These are phyloP conservation scores for Sclerodermus sp. DNA, from an alignment of 2,888 invertebrate species.

Conservation along the genomic window DNA sequence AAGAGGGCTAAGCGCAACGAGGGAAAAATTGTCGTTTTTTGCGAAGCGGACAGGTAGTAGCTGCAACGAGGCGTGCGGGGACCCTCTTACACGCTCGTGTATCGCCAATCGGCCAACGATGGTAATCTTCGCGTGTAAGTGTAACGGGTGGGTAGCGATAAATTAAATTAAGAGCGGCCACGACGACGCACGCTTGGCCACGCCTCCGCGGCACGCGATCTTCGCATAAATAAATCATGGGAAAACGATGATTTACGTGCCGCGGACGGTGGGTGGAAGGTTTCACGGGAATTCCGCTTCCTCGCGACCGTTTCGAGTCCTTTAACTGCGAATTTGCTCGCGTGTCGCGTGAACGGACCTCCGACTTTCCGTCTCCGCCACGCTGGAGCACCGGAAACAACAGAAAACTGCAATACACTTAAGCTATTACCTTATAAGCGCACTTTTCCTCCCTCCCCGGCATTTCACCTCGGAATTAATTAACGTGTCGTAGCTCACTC, in stretches of 20 bases:
- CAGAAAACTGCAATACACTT: no score
- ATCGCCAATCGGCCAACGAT: conserved; percentile 16
- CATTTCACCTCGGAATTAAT: no score
- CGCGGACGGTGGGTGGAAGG: conserved; percentile 6
- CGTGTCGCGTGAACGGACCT: not conserved
- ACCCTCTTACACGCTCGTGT: conserved; percentile 1
- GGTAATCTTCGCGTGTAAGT: conserved; percentile 30
- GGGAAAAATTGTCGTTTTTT: no score
- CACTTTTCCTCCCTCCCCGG: not conserved
- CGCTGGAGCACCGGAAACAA: no score
- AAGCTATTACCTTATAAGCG: not conserved
- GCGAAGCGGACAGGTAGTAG: no score
- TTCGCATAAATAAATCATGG: conserved; percentile 31
- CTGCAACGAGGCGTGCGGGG: no score
- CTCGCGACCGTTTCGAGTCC: not conserved
- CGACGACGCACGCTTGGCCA: conserved; percentile 26
- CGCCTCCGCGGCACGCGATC: conserved; percentile 32
- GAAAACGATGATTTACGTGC: conserved; percentile 33
- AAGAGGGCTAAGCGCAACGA: no score
- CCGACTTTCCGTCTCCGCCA: no score
- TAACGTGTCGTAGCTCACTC: no score
- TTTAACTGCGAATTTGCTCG: no score
- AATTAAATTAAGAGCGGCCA: conserved; percentile 35
- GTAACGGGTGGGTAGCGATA: conserved; percentile 20
- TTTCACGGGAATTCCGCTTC: conserved; percentile 5